These are phyloP conservation scores for Antennarius maculatus DNA, from an alignment of 2,797 vertebrate genomes.

Conservation along the genomic window DNA sequence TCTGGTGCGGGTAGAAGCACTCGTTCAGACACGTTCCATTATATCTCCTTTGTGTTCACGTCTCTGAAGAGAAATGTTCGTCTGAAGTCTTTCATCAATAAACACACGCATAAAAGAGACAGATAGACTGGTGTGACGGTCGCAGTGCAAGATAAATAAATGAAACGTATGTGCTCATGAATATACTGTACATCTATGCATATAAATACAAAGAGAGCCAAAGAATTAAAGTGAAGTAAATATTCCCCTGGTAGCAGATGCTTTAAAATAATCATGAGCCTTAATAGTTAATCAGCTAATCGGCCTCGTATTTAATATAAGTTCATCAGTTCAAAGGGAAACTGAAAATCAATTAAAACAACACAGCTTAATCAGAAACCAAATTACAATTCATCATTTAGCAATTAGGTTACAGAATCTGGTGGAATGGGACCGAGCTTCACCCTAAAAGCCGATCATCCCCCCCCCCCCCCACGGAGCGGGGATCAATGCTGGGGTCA, in stretches of 20 bases:
- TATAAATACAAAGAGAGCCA: too few relatives aligned
- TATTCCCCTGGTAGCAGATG: constrained; percentile 31
- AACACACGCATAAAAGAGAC: constrained; percentile 30
- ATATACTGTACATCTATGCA: neutral
- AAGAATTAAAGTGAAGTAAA: too few relatives aligned
- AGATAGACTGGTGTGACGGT: constrained; percentile 2
- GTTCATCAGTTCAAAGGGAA: constrained; percentile 45
- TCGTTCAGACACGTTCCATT: constrained; percentile 40
- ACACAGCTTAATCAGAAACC: constrained; percentile 57
- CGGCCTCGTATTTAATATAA: constrained; percentile 47
- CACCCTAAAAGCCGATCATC: constrained; percentile 58
- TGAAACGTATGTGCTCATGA: constrained; percentile 8
- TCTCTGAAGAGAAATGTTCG: constrained; percentile 38
- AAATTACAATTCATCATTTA: constrained; percentile 63
- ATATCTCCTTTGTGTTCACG: constrained; percentile 51
- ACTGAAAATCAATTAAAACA: constrained; percentile 54
- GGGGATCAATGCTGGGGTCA: constrained; percentile 78
- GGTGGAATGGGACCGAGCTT: constrained; percentile 30
- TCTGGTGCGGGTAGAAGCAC: constrained; percentile 57
- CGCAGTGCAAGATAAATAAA: constrained; percentile 37
- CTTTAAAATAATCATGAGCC: constrained; percentile 47
- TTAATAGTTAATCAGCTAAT: constrained; percentile 68
- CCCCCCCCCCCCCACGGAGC: constrained; percentile 38
- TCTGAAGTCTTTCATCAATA: constrained; percentile 53
- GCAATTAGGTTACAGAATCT: constrained; percentile 39